These are phyloP conservation scores for Ascaphus truei DNA, from an alignment of 2,113 vertebrate species.

Conservation along the genomic window DNA sequence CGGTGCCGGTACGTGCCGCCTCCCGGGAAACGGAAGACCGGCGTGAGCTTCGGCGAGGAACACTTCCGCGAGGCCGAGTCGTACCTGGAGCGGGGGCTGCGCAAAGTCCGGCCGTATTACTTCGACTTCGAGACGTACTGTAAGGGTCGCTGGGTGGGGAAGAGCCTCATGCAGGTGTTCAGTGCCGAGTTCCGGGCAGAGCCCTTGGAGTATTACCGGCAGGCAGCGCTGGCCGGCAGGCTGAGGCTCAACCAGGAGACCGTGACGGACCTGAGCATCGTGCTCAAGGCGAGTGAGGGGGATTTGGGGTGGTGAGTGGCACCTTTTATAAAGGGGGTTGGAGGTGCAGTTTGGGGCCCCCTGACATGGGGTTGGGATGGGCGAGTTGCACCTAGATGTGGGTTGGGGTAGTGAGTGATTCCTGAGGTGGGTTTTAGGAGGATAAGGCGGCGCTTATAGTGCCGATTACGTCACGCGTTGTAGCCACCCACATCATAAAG, in stretches of 20 bases:
- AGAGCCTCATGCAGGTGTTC: conserved; percentile 83
- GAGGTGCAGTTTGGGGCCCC: no score
- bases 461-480: no score
- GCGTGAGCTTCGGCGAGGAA: conserved; percentile 80
- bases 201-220: conserved; percentile 75
- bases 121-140: conserved; percentile 92
- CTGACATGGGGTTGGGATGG: no score
- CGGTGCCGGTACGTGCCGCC: conserved; percentile 77
- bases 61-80: conserved; percentile 88
- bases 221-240: conserved; percentile 74
- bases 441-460: no score
- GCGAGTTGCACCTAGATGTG: no score
- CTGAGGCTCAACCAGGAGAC: conserved; percentile 82
- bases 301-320: neutral
- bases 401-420: neutral
- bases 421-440: no score
- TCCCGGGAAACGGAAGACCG: conserved; percentile 75
- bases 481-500: no score
- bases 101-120: conserved; percentile 89
- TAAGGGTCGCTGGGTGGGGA: conserved; percentile 94
- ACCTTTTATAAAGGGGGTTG: no score
- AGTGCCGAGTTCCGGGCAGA: conserved; percentile 82
- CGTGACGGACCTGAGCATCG: conserved; percentile 74
- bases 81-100: conserved; percentile 86
- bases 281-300: conserved; percentile 83